These are phyloP conservation scores for Heterodera carotae DNA, from an alignment of 1,140 invertebrate genomes.

Conservation along the genomic window DNA sequence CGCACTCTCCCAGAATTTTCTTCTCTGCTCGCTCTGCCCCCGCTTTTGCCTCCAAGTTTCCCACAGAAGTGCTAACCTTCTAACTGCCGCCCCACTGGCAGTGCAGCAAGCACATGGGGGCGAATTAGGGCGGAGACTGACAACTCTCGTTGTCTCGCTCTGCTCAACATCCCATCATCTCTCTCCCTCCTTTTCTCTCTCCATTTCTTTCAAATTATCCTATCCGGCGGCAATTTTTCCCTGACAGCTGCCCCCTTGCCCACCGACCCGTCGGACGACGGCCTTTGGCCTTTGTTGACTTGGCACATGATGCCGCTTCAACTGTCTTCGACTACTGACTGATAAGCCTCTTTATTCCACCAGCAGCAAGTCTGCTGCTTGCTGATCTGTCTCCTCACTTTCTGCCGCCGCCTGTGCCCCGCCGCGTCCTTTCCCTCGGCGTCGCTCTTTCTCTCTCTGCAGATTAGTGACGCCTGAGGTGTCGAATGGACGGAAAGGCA, in stretches of 20 bases:
- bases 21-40: not conserved
- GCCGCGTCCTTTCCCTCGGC: too few relatives aligned
- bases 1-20: not conserved
- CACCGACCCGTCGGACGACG: not conserved
- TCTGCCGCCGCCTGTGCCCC: too few relatives aligned
- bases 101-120: too few relatives aligned
- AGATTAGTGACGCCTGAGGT: too few relatives aligned
- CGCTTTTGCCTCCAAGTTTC: not conserved
- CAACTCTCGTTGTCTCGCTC: not conserved
- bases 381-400: too few relatives aligned
- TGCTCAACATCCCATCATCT: not conserved
- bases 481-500: too few relatives aligned
- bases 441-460: too few relatives aligned
- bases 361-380: too few relatives aligned
- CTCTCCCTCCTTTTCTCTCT: not conserved
- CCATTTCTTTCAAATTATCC: not conserved
- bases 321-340: too few relatives aligned
- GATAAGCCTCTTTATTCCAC: too few relatives aligned
- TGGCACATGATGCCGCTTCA: too few relatives aligned
- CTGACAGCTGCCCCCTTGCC: not conserved
- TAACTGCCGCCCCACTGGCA: not conserved
- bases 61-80: not conserved
- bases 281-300: conserved; percentile 7
- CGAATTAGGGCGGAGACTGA: too few relatives aligned
- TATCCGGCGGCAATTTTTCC: not conserved